Percentiles rank a stretch among this genome's conserved stretches.
These are phyloP conservation scores for Schizotus pectinicornis DNA, from an alignment of 2,888 invertebrate genomes.

Conservation along the genomic window DNA sequence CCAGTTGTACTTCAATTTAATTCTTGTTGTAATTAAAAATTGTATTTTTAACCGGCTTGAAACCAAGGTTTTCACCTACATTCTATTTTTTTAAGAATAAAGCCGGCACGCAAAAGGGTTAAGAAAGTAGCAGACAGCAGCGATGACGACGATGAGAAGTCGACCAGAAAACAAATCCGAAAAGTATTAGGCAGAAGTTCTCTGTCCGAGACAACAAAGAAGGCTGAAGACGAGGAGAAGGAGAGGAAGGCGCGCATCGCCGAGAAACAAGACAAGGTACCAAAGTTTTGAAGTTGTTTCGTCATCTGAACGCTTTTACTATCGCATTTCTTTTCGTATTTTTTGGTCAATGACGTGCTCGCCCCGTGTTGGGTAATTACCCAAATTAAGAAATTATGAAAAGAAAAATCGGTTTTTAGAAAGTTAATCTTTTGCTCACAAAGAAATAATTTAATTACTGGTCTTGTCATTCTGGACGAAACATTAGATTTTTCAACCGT, in stretches of 20 bases:
- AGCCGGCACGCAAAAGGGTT: conserved; percentile 45
- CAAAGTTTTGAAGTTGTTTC: conserved; percentile 25
- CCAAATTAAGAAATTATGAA: too few species aligned
- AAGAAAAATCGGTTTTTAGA: too few species aligned
- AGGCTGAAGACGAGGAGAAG: conserved; percentile 88
- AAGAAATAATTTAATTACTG: too few species aligned
- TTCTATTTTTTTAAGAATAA: conserved; percentile 20
- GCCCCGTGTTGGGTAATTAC: too few species aligned
- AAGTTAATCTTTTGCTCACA: too few species aligned
- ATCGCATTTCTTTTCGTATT: too few species aligned
- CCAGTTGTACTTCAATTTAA: too few species aligned
- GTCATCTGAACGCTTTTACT: too few species aligned
- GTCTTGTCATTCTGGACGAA: too few species aligned
- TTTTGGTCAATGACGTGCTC: too few species aligned
- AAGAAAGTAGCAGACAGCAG: conserved; percentile 51
- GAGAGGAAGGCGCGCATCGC: conserved; percentile 86
- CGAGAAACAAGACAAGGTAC: conserved; percentile 84
- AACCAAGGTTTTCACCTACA: conserved; percentile 5
- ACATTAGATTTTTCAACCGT: too few species aligned
- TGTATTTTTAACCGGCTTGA: neutral
- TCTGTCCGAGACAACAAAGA: conserved; percentile 81
- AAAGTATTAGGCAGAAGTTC: conserved; percentile 67
- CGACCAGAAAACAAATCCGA: conserved; percentile 66
- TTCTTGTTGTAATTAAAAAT: too few species aligned
- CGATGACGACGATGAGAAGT: conserved; percentile 51